Evolutionary conservation across 2,113 vertebrate genomes (phyloP), one percentile per base, ranked within the genome.

Genomic region (Numida meleagris): DNA sequence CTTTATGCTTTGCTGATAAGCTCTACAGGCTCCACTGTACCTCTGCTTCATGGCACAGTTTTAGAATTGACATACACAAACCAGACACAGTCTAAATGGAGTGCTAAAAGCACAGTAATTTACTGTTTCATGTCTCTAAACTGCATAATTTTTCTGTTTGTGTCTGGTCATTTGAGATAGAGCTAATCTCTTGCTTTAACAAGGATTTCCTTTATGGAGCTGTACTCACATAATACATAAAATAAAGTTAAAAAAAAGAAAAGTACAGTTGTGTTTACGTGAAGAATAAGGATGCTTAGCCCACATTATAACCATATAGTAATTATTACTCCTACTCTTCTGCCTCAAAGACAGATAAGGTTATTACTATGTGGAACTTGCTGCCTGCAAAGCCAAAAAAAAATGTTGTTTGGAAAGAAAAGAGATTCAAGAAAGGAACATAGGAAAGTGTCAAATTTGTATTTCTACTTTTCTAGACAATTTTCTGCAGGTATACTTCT

Each of bases 71-170:
- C 25, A 33, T 15, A 17, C 33, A 24, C 42, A 43, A 63, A 55
- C 3, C 48, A 2, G 0, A 25, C 21, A 36, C 36, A 15, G 53
- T 36, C 38, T 48, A 46, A 75, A 59, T 0, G 0, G 21, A 15
- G 18, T 46, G n/a, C 15, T 27, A 46, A 25, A 18, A 59, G 8
- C 18, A 71, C 18, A 6, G 18, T 55, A 53, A 48, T 80, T 59
- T 59, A 21, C 31, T 5, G 9, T 66, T 55, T 84, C 19, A 12
- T 31, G 12, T 66, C 45, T 84, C 24, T 14, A 45, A 66, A 66
- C 43, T 55, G 17, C 19, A 15, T 8, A 66, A 50, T 50, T 24
- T 50, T 81, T 72, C 6, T n/a, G 16, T 43, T 84, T 91, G 11
- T 61, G 27, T 45, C 58, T 85, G 57, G 21, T 31, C 19, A 34